phyloP scores from a whole-genome alignment of 2,888 invertebrate genomes.

The Yponomeuta sedellus region DNA sequence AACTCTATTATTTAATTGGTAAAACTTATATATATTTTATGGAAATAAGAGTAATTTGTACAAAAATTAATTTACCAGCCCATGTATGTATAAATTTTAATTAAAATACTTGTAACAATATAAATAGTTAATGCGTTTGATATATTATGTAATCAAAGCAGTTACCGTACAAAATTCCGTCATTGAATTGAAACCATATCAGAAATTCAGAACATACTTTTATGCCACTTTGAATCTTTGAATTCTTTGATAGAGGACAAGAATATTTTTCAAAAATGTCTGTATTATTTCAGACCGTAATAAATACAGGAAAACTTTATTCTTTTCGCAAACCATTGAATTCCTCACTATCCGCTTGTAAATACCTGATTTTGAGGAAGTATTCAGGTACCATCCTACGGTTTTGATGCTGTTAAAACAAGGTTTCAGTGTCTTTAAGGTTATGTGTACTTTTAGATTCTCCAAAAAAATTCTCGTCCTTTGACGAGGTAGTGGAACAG shows the following conservation, averaged over 20 bases:
- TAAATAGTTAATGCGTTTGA: no score
- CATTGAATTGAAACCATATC: no score
- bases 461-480: slow-evolving; percentile 50
- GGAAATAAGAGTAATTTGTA: not conserved
- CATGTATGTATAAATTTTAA: no score
- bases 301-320: slow-evolving; percentile 46
- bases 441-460: slow-evolving; percentile 50
- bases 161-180: no score
- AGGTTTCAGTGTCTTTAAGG: slow-evolving; percentile 41
- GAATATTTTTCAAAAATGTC: slow-evolving; percentile 41
- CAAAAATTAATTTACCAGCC: no score
- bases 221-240: no score
- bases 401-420: slow-evolving; percentile 20
- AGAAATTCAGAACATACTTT: no score
- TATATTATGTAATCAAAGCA: no score
- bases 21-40: not conserved
- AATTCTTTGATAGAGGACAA: no score
- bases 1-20: not conserved
- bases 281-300: slow-evolving; percentile 51
- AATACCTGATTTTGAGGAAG: slow-evolving; percentile 45
- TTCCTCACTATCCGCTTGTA: slow-evolving; percentile 34
- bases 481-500: slow-evolving; percentile 76
- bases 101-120: no score
- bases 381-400: slow-evolving; percentile 44
- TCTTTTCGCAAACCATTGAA: slow-evolving; percentile 43